A percentile compares a stretch with the other conserved stretches of the same genome.
These are phyloP conservation scores for Sitodiplosis mosellana DNA, from an alignment of 1,140 invertebrate genomes.

Conservation along the genomic window DNA sequence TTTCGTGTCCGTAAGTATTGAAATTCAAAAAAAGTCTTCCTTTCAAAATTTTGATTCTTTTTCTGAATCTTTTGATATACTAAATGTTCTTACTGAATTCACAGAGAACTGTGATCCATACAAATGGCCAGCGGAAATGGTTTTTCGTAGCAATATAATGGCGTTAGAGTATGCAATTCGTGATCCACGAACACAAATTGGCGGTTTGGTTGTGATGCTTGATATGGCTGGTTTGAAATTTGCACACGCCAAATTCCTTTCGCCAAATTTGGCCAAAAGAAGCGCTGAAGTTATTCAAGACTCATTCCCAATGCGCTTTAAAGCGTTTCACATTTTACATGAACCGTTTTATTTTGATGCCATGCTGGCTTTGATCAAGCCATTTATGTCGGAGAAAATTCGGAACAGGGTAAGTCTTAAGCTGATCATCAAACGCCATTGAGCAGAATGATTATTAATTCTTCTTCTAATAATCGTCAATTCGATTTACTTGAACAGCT, in stretches of 20 bases:
- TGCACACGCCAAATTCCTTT: constrained; percentile 27
- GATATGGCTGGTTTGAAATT: constrained; percentile 28
- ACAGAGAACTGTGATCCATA: constrained; percentile 27
- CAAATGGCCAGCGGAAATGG: constrained; percentile 25
- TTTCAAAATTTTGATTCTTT: too few relatives aligned
- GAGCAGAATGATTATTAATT: too few relatives aligned
- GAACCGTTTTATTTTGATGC: constrained; percentile 40
- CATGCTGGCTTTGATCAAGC: constrained; percentile 34
- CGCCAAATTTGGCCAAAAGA: constrained; percentile 26
- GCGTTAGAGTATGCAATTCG: constrained; percentile 27
- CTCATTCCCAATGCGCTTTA: constrained; percentile 37
- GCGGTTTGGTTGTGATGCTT: constrained; percentile 25
- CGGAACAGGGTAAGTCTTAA: constrained; percentile 27
- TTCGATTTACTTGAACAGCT: constrained; percentile 24
- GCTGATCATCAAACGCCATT: too few relatives aligned
- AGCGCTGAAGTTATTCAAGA: constrained; percentile 31
- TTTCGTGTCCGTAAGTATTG: too few relatives aligned
- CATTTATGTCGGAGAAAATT: constrained; percentile 39
- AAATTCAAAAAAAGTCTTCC: too few relatives aligned
- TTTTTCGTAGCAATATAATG: constrained; percentile 27
- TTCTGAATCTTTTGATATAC: too few relatives aligned
- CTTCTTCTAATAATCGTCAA: too few relatives aligned
- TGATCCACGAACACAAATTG: constrained; percentile 27
- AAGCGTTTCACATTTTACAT: constrained; percentile 40
- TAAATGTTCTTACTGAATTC: constrained; percentile 1